Evolutionary conservation across 2,113 vertebrate genomes (phyloP), one percentile per base, ranked within the genome.

Genomic region (Columba janthina): DNA sequence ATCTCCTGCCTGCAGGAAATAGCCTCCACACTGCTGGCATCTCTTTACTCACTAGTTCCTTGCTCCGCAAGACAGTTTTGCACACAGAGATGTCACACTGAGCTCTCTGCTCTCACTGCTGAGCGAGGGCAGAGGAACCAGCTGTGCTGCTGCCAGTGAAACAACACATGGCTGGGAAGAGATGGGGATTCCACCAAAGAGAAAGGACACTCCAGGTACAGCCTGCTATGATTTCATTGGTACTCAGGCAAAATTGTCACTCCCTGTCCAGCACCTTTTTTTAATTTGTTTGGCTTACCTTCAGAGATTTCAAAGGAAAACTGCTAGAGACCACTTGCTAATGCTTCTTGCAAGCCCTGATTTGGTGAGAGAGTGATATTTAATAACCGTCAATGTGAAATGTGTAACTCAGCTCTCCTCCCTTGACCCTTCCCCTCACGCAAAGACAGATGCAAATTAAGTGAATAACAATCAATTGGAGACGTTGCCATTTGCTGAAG

Each of bases 381-480:
- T 94, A 83, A 78, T 73, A 91, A 62, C 73, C 75, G 93, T 85
- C 25, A 0, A 90, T 95, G 85, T 9, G 38, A 83, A 83, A 92
- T 2, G 46, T 1, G 4, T 36, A 91, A 70, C 93, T 90, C 60
- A 87, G 62, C 67, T 78, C 51, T 88, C 67, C 54, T 76, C 67
- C 64, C 46, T 28, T 85, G 82, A 96, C 88, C 90, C 90, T 94
- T 97, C 82, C 78, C 85, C 82, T 85, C 67, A 9, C 54, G 74
- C 75, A 94, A 94, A 94, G 90, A 93, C 82, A 93, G 62, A 92
- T 95, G 90, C 88, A 94, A 94, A 96, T 88, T 28, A 73, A 90
- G 85, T 62, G 88, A 94, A 73, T 75, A 90, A 91, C 61, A 80
- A 92, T 80, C 82, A 90, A 79, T 95, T 69, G 64, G 89, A 85